phyloP scores from a whole-genome alignment of 1,140 invertebrate species.

The Sarcophaga bullata region DNA sequence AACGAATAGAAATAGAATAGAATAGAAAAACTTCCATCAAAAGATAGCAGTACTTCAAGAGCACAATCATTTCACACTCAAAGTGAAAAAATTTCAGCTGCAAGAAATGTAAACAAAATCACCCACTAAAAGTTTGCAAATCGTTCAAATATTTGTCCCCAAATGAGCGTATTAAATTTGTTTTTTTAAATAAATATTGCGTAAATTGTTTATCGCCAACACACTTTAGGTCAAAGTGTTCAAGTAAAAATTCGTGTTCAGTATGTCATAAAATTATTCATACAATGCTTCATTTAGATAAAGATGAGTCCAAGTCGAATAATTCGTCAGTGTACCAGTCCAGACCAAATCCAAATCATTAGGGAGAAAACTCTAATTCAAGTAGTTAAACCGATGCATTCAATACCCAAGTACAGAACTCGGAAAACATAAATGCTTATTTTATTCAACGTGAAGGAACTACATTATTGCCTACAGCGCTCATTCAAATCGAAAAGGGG shows the following conservation, averaged over 20 bases:
- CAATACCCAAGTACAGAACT: background rate
- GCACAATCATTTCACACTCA: background rate
- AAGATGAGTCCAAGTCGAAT: background rate
- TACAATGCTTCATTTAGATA: background rate
- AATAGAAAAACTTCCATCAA: too few relatives aligned
- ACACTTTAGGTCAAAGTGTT: background rate
- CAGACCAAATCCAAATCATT: background rate
- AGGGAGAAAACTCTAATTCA: background rate
- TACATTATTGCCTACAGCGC: constrained; percentile 7
- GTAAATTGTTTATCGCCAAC: background rate
- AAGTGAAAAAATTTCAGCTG: background rate
- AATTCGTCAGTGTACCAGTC: background rate
- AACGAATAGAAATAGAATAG: too few relatives aligned
- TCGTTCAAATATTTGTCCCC: background rate
- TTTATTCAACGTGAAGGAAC: background rate
- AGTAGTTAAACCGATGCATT: background rate
- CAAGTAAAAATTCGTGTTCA: background rate
- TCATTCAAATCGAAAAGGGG: background rate
- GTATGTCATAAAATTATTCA: background rate
- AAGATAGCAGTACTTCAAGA: background rate
- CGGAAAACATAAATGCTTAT: too few relatives aligned
- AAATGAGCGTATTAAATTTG: background rate
- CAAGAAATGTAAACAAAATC: constrained; percentile 21
- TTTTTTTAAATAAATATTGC: background rate
- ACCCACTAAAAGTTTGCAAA: background rate